Base-by-base conservation (phyloP, 2,113 vertebrate species). In the Potamarius usumacintae region DNA sequence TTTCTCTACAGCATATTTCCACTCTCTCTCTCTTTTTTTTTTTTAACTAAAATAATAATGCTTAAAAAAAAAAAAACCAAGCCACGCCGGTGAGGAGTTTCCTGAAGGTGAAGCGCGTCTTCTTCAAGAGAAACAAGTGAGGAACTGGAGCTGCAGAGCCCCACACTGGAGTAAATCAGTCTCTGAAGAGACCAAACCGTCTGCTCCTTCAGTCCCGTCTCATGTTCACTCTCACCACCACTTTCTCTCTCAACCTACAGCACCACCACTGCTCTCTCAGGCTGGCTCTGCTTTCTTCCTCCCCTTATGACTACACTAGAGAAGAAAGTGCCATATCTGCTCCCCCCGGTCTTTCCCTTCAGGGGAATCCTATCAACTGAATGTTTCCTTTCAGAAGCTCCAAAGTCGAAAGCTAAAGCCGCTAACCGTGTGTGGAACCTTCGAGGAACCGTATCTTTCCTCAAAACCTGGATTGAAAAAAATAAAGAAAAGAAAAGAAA, bases 171-270 rank as follows among this genome's bases (percentile, higher is more conserved):
- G 27, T 81, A 22, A 60, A 62, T 30, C 84, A 85, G 72, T 74
- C 71, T 52, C 60, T 67, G 60, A 52, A 48, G 42, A 83, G 82
- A 83, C 20, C 79, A 48, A 20, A 62, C 82, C 14, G 82, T 65
- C 82, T 83, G 60, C 12, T 84, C 62, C 20, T 7, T 83, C 34
- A n/a, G 34, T 42, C 80, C 80, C 80, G 57, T 50, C 82, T 83
- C 82, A 53, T 53, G 42, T 53, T 83, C 62, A 0, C 62, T 52
- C 42, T 8, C 72, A 25, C 72, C 11, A 15, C 7, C 4, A 80
- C 78, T 57, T 17, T 27, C 77, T 27, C 77, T 55, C 8, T 12
- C 10, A 57, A 12, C 2, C 55, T 57, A 42, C 42, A 42, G 42
- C 42, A 42, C 42, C 42, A 42, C 42, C 42, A 42, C 67, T 7